Base-by-base conservation (phyloP, 1,140 invertebrate genomes). In the Camponotus floridanus region DNA sequence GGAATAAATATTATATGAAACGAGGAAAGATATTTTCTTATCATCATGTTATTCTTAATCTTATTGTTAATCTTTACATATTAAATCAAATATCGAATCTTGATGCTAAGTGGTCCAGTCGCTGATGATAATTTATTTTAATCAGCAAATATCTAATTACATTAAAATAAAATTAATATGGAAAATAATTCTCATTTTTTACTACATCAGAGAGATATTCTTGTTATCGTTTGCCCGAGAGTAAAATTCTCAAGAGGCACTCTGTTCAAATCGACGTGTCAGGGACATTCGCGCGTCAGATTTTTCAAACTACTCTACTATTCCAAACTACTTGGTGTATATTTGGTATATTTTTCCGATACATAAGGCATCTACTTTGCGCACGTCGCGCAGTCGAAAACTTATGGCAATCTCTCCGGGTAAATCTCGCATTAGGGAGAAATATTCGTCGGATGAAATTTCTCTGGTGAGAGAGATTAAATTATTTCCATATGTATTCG, bases 281-380 rank as follows among this genome's bases (percentile, higher is more conserved):
- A 80, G 64, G 45, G 76, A 80, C 76, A 80, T 80, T 57, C 76
- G 76, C 62, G n/a, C 45, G 48, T 51, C 64, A 68, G 76, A 33
- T 80, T 80, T 80, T 57, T 21, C 64, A 33, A 80, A 39, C 65
- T 67, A 31, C 59, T 26, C 59, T 26, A 61, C 21, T 21, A 61
- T 26, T 61, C n/a, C 59, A 11, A 51, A 76, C 74, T 64, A 67
- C 33, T 70, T 64, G 76, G 45, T 68, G 64, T 80, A 55, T 80
- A 80, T 80, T 80, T 80, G 48, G 76, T 80, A 55, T 80, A 55
- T 80, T 70, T 80, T 80, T 80, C 76, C 76, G 48, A 80, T 80
- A 51, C 55, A 80, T 39, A 80, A 33, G 64, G 45, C 45, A 55
- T 36, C 65, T 80, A 65, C 64, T 70, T 80, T 68, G 31, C 61